Evolutionary conservation across 2,113 vertebrate species (phyloP), one percentile per base, ranked within the genome.

Genomic region (Forbesichthys papilliferus): DNA sequence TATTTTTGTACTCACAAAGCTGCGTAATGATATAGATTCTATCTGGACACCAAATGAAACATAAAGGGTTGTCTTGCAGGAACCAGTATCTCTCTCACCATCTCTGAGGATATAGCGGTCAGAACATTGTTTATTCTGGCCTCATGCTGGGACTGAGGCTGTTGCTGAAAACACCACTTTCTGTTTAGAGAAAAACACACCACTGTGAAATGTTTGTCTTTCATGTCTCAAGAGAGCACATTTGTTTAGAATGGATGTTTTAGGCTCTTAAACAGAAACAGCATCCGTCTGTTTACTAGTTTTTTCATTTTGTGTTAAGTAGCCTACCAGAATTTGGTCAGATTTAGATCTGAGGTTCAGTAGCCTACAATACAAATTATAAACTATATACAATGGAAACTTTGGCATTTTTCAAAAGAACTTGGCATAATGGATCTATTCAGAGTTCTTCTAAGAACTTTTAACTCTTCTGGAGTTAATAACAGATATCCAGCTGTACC

Each of bases 231-330:
- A 34, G 72, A 81, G 85, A 82, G 63, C n/a, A 54, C 69, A 64
- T 51, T 2, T 91, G 87, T 90, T 91, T 91, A 88, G 34, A 75
- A 48, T 64, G 77, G 76, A 75, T 75, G 69, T 81, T 82, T 78
- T 59, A 51, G 42, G 75, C 61, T 70, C 75, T 75, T 76, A 87
- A 87, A 90, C 83, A 84, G 62, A 74, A 80, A 71, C 49, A 81
- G 61, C 46, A 52, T 69, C 58, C 64, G 49, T 46, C 71, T 68
- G 59, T 68, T 68, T 68, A 66, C 1, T 1, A 7, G 52, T 67
- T 80, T 75, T 64, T 55, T 79, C 69, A 36, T 20, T 74, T 77
- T 65, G 55, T 71, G 52, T 12, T 72, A 58, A 55, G 48, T 61
- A 58, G 33, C 14, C n/a, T 33, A 55, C 18, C 7, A 58, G 11